phyloP scores from a whole-genome alignment of 2,888 invertebrate species.

The Chorisops tibialis region DNA sequence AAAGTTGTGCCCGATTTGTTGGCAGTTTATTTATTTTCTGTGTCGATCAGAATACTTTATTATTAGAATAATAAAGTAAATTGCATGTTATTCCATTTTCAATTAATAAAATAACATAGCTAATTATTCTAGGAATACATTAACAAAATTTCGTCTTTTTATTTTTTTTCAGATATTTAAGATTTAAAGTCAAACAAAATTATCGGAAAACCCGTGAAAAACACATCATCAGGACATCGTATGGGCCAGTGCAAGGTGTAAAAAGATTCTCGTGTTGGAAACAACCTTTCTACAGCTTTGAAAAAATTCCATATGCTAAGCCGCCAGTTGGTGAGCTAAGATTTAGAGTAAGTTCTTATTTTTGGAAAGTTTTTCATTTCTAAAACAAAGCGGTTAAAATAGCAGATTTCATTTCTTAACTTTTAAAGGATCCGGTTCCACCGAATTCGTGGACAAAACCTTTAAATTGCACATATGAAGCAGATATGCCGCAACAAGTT shows the following conservation, averaged over 20 bases:
- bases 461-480: slow-evolving; percentile 17
- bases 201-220: slow-evolving; percentile 40
- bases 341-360: slow-evolving; percentile 30
- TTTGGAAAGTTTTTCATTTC: not conserved
- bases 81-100: too few species aligned
- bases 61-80: too few species aligned
- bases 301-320: slow-evolving; percentile 48
- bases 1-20: too few species aligned
- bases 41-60: too few species aligned
- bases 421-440: slow-evolving; percentile 14
- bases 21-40: too few species aligned
- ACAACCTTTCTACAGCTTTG: slow-evolving; percentile 45
- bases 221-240: slow-evolving; percentile 42
- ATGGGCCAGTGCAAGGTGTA: slow-evolving; percentile 47
- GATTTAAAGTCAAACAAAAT: slow-evolving; percentile 9
- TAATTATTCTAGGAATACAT: too few species aligned
- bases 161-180: slow-evolving; percentile 10
- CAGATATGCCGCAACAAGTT: slow-evolving; percentile 2
- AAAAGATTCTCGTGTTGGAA: slow-evolving; percentile 47
- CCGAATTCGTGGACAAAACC: slow-evolving; percentile 5
- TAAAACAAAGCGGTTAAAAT: not conserved
- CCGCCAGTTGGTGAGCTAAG: slow-evolving; percentile 47
- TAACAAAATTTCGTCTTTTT: not conserved
- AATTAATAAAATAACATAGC: too few species aligned
- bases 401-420: not conserved